Base-by-base conservation (phyloP, 2,113 vertebrate genomes). In the Willisornis vidua region DNA sequence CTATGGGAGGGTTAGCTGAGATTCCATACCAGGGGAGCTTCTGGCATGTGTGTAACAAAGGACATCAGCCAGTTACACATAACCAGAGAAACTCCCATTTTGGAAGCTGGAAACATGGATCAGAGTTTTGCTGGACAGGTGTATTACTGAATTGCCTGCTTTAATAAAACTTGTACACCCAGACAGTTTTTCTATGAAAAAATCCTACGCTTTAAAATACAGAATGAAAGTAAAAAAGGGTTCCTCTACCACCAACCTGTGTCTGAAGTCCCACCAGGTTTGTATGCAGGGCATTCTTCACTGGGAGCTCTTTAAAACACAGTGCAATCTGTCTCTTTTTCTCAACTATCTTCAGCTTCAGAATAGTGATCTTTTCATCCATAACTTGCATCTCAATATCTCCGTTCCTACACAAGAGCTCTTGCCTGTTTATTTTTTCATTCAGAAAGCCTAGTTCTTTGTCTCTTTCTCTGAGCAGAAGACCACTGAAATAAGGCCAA, bases 391-490 rank as follows among this genome's bases (percentile, higher is more conserved):
- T 89, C 49, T 98, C 97, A 54, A 95, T 67, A 67, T 98, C 97
- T 66, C 98, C 98, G 45, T 98, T 97, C 29, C 96, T 97, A 65
- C 98, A 97, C 96, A 98, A 93, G 62, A 96, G 95, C 88, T 98
- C 98, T 90, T 98, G 99, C 58, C 96, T 91, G 73, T 98, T 98
- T 81, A 98, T 86, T 97, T 98, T 99, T 90, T 99, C 98, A 57
- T 98, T 97, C 94, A 98, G 98, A 95, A 97, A 95, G 59, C 98
- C 97, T 29, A 99, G 79, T 97, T 99, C 99, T 90, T 99, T 98
- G 89, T 99, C 99, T 33, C 98, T 97, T 75, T 99, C 98, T 93
- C 98, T 98, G 85, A 99, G 98, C 87, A 99, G 98, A 81, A 99
- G 97, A 12, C 97, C 98, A 39, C 99, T 99, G 84, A 10, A 87